Evolutionary conservation across 53 echinoderm and acorn worm genomes (phyloP).

Genomic region (Actinopyga echinites): DNA sequence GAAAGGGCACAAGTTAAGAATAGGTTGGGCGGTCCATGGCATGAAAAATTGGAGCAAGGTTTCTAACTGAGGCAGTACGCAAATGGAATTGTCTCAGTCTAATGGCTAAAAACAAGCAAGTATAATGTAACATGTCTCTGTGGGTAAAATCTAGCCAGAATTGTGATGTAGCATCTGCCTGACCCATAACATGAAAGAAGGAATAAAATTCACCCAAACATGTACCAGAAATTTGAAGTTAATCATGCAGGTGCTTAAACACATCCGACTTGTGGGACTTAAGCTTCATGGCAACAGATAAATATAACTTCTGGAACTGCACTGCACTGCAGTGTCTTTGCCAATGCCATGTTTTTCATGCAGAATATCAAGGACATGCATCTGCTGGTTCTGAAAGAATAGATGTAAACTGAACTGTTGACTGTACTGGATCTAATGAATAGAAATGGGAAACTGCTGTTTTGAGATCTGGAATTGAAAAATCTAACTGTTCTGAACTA

Average conservation of each 20-base stretch:
- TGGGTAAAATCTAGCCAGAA: slow-evolving; percentile 22
- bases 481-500: neutral
- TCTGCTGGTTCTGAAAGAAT: slow-evolving; percentile 9
- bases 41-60: neutral
- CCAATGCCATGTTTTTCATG: slow-evolving; percentile 9
- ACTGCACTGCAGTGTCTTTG: no score
- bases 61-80: neutral
- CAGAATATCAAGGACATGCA: neutral
- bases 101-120: neutral
- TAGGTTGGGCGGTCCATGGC: slow-evolving; percentile 15
- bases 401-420: neutral
- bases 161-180: neutral
- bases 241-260: no score
- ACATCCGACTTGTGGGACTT: no score
- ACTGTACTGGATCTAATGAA: neutral
- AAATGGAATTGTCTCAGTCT: neutral
- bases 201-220: no score
- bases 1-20: slow-evolving; percentile 18
- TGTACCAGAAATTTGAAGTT: no score
- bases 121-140: neutral
- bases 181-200: no score
- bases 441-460: neutral
- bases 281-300: no score
- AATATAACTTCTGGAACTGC: no score
- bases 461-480: neutral